Percentiles rank a stretch among this genome's conserved stretches.
Conservation (phyloP, 2,888 invertebrate genomes). For the Rhaphigaster nebulosa region DNA sequence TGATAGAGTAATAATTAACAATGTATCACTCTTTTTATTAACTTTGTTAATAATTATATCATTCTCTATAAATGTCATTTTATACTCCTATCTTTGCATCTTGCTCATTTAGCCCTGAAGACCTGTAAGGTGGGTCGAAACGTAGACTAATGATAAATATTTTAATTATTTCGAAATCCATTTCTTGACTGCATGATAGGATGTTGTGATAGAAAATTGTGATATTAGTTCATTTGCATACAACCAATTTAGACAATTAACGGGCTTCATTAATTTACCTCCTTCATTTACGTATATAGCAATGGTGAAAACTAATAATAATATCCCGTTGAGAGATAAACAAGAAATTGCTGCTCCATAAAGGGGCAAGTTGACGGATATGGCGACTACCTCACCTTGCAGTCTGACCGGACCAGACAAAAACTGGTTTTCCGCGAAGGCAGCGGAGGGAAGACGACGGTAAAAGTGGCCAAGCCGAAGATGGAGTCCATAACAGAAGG, state of each 20-base stretch:
- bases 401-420: neutral
- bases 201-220: no score
- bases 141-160: no score
- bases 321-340: slow-evolving; percentile 24
- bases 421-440: slow-evolving; percentile 14
- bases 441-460: neutral
- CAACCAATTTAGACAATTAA: neutral
- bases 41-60: no score
- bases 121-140: no score
- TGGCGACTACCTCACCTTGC: neutral
- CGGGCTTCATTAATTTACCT: neutral
- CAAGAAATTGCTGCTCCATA: slow-evolving; percentile 2
- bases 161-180: no score
- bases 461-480: slow-evolving; percentile 22
- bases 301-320: slow-evolving; percentile 8
- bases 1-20: no score
- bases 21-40: no score
- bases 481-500: slow-evolving; percentile 9
- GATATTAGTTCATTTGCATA: neutral
- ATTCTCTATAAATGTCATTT: no score
- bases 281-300: neutral
- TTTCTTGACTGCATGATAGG: no score
- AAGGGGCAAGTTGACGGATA: neutral
- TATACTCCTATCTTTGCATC: no score
- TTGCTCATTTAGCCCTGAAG: no score